Evolutionary conservation across 2,888 invertebrate genomes (phyloP).

Genomic region (Pyrocoelia pectoralis): DNA sequence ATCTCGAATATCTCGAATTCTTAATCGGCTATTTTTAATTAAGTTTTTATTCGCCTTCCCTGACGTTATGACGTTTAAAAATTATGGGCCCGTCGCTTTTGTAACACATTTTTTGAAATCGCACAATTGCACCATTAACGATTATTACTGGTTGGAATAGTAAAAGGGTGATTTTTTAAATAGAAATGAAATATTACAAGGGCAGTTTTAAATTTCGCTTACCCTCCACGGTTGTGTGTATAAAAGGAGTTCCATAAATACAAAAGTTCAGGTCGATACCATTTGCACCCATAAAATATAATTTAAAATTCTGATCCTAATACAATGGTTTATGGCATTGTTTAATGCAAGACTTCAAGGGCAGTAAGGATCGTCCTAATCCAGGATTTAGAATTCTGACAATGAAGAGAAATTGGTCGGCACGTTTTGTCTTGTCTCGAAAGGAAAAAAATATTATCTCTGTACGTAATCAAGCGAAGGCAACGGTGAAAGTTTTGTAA

Average conservation of each 20-base stretch:
- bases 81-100: not conserved
- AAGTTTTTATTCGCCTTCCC: conserved; percentile 26
- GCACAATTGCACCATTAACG: conserved; percentile 4
- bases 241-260: conserved; percentile 25
- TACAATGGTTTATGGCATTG: conserved; percentile 37
- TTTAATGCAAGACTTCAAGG: conserved; percentile 35
- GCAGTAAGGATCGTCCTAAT: conserved; percentile 31
- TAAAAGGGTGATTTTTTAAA: conserved; percentile 33
- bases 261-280: conserved; percentile 16
- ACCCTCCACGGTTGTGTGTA: conserved; percentile 19
- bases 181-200: conserved; percentile 32
- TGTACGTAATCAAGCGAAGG: not conserved
- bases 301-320: conserved; percentile 35
- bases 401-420: conserved; percentile 33
- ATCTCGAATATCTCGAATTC: conserved; percentile 30
- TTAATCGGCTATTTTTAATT: conserved; percentile 32
- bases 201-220: conserved; percentile 29
- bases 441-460: not conserved
- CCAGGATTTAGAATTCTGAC: conserved; percentile 33
- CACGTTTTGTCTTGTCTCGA: conserved; percentile 24
- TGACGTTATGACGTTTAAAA: conserved; percentile 17
- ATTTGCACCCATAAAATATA: conserved; percentile 30
- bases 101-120: not conserved
- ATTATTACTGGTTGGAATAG: conserved; percentile 5
- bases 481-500: not conserved